Conservation (phyloP, 2,888 invertebrate genomes). For the Machimus rusticus region DNA sequence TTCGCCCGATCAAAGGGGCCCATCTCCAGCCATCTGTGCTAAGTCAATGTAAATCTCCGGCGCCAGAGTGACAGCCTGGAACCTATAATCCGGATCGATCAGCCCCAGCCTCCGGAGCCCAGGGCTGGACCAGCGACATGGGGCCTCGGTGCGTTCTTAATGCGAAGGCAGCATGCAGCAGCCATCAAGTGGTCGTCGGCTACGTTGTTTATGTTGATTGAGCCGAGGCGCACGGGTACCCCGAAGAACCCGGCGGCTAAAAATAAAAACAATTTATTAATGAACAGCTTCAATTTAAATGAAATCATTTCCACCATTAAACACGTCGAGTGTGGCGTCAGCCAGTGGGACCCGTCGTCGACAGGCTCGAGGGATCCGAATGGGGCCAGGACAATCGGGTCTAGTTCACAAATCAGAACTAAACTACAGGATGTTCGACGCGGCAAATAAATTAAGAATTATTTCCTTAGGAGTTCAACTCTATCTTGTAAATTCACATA, state of each 20-base stretch:
- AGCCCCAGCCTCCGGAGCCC: slow-evolving; percentile 26
- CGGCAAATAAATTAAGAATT: background rate
- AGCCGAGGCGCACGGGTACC: slow-evolving; percentile 23
- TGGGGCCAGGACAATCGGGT: slow-evolving; percentile 35
- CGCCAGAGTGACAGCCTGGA: slow-evolving; percentile 48
- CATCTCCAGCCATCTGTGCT: slow-evolving; percentile 45
- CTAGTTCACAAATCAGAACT: slow-evolving; percentile 18
- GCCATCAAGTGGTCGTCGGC: slow-evolving; percentile 48
- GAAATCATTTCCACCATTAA: slow-evolving; percentile 46
- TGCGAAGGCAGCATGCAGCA: slow-evolving; percentile 47
- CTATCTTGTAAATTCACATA: background rate
- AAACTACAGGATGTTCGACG: background rate
- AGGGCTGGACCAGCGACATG: slow-evolving; percentile 7
- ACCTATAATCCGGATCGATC: slow-evolving; percentile 49
- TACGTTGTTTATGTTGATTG: slow-evolving; percentile 46
- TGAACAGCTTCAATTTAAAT: slow-evolving; percentile 45
- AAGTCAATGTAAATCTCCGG: slow-evolving; percentile 49
- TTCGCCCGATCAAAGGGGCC: background rate
- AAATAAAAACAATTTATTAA: slow-evolving; percentile 42
- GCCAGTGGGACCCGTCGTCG: background rate
- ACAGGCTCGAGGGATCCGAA: slow-evolving; percentile 1
- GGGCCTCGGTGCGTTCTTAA: slow-evolving; percentile 40
- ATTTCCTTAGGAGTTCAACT: background rate
- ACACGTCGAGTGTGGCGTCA: slow-evolving; percentile 25
- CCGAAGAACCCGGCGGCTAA: slow-evolving; percentile 25